Percentiles rank a stretch among this genome's conserved stretches.
phyloP scores from a whole-genome alignment of 2,888 invertebrate species.

The Pyrgus malvae region DNA sequence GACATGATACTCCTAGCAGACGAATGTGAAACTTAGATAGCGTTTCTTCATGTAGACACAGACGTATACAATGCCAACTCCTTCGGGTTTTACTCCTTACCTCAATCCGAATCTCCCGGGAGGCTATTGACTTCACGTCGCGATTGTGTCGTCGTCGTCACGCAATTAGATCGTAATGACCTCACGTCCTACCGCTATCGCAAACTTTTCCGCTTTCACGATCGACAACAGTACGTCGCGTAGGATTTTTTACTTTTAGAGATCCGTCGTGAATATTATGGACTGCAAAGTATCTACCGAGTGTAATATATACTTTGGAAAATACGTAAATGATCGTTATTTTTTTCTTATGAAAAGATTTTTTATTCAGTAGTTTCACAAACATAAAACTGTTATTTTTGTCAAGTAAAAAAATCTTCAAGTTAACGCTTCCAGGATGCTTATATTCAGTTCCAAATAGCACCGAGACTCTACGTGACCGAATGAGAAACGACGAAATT shows the following conservation, averaged over 20 bases:
- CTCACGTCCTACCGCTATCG: slow-evolving; percentile 47
- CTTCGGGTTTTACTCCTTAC: slow-evolving; percentile 43
- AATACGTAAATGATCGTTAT: background rate
- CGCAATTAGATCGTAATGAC: slow-evolving; percentile 43
- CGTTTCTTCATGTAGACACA: background rate
- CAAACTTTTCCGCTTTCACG: slow-evolving; percentile 57
- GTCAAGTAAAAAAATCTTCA: too few relatives aligned
- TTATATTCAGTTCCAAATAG: too few relatives aligned
- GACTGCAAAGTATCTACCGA: too few relatives aligned
- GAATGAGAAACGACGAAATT: too few relatives aligned
- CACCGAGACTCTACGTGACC: too few relatives aligned
- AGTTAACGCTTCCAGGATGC: too few relatives aligned
- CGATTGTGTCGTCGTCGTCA: slow-evolving; percentile 28
- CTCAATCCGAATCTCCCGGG: slow-evolving; percentile 33
- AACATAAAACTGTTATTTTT: too few relatives aligned
- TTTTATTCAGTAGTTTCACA: too few relatives aligned
- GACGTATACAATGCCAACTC: background rate
- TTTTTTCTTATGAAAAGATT: too few relatives aligned
- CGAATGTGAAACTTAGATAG: too few relatives aligned
- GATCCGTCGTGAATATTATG: slow-evolving; percentile 1
- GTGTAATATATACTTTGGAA: too few relatives aligned
- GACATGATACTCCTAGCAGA: too few relatives aligned
- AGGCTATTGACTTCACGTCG: slow-evolving; percentile 33
- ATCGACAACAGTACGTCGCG: slow-evolving; percentile 26
- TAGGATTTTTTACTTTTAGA: background rate